Conservation (phyloP, 2,797 vertebrate species). For the Uromys caudimaculatus region DNA sequence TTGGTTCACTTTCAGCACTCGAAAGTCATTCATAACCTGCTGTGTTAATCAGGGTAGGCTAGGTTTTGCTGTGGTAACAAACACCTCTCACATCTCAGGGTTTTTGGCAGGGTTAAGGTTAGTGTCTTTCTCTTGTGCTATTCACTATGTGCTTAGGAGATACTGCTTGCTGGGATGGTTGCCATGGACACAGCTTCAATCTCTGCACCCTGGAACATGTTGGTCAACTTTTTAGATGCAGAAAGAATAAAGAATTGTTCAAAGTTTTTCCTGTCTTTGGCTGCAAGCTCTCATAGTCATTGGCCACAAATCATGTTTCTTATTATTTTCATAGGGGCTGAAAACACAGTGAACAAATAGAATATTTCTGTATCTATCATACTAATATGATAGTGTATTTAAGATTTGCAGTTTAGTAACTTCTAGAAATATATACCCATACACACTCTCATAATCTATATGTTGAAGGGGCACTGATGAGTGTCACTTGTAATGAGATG, state of each 20-base stretch:
- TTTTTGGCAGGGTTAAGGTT: neutral
- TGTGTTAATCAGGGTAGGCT: neutral
- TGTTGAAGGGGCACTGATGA: slow-evolving; percentile 8
- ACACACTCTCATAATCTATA: neutral
- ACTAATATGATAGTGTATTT: neutral
- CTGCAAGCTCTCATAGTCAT: neutral
- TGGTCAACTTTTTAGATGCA: neutral
- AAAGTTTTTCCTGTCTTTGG: neutral
- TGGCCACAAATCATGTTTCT: neutral
- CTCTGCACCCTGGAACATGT: neutral
- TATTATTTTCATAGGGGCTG: neutral
- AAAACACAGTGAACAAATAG: neutral
- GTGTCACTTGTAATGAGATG: neutral
- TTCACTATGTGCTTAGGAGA: neutral
- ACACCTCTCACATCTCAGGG: neutral
- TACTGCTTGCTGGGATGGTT: neutral
- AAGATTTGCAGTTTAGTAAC: slow-evolving; percentile 1
- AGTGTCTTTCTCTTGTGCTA: neutral
- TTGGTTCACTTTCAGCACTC: neutral
- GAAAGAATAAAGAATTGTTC: neutral
- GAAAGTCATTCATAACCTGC: neutral
- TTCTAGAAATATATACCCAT: neutral
- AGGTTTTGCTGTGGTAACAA: neutral
- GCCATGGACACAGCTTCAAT: neutral
- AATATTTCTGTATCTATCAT: neutral